Evolutionary conservation across 2,797 vertebrate species (phyloP).

Genomic region (Rousettus madagascariensis): DNA sequence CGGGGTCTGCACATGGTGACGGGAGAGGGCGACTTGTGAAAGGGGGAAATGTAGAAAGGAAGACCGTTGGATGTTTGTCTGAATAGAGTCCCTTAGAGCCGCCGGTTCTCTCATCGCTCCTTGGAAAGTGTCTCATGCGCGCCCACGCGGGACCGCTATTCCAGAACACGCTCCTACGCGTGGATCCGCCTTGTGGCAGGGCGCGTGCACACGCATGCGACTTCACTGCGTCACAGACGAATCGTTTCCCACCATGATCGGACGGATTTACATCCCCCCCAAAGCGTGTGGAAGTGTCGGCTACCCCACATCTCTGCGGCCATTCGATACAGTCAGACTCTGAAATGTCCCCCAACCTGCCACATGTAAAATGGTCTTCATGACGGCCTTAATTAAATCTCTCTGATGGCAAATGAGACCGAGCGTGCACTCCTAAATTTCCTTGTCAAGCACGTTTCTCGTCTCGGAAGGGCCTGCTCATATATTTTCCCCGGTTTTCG

Average conservation of each 20-base stretch:
- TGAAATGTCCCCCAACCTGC: not conserved
- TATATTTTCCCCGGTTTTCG: rapidly evolving
- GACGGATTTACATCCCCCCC: no score
- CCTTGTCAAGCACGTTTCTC: not conserved
- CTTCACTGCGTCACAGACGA: not conserved
- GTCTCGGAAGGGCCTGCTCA: not conserved
- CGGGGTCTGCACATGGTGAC: rapidly evolving
- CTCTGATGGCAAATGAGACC: not conserved
- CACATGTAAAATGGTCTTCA: not conserved
- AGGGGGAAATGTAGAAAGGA: no score
- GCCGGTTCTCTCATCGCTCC: not conserved
- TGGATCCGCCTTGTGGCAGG: rapidly evolving
- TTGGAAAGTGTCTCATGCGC: not conserved
- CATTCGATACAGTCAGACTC: not conserved
- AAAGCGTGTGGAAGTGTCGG: rapidly evolving
- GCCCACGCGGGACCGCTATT: not conserved
- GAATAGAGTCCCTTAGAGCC: not conserved
- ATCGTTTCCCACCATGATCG: not conserved
- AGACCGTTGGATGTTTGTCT: not conserved
- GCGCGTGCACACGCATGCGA: rapidly evolving
- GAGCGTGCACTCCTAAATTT: not conserved
- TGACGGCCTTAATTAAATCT: not conserved
- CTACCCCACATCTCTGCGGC: not conserved
- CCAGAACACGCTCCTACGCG: no score
- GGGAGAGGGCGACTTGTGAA: no score